Percentiles rank a stretch among this genome's conserved stretches.
phyloP scores from a whole-genome alignment of 1,140 invertebrate genomes.

The Polypedilum vanderplanki region DNA sequence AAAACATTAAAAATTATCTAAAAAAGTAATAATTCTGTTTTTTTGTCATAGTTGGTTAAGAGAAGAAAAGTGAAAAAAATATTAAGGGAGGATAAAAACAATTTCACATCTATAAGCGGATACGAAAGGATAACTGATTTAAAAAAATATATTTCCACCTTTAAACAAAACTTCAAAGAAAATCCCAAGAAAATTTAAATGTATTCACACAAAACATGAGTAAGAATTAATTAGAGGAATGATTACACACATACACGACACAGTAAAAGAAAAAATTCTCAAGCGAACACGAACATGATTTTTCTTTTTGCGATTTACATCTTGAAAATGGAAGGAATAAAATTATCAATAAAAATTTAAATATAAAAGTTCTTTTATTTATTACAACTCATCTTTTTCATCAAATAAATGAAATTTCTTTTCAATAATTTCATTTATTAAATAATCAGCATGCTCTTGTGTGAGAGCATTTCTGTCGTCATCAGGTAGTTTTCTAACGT shows the following conservation, averaged over 20 bases:
- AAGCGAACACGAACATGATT: not conserved
- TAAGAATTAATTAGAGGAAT: not conserved
- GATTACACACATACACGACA: not conserved
- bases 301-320: conserved; percentile 1
- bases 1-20: conserved; percentile 10
- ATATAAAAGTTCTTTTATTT: too few species aligned
- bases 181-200: not conserved
- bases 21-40: not conserved
- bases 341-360: not conserved
- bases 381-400: not conserved
- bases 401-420: not conserved
- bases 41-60: conserved; percentile 14
- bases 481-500: not conserved
- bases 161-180: not conserved
- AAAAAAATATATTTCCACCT: not conserved
- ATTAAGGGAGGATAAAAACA: not conserved
- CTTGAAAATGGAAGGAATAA: not conserved
- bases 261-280: conserved; percentile 9
- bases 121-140: not conserved
- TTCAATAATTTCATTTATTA: not conserved
- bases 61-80: not conserved
- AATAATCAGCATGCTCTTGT: not conserved
- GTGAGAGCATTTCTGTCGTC: not conserved
- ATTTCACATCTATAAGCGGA: not conserved
- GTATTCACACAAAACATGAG: conserved; percentile 8